These are phyloP conservation scores for Acromyrmex echinatior DNA, from an alignment of 1,140 invertebrate species.

Conservation along the genomic window DNA sequence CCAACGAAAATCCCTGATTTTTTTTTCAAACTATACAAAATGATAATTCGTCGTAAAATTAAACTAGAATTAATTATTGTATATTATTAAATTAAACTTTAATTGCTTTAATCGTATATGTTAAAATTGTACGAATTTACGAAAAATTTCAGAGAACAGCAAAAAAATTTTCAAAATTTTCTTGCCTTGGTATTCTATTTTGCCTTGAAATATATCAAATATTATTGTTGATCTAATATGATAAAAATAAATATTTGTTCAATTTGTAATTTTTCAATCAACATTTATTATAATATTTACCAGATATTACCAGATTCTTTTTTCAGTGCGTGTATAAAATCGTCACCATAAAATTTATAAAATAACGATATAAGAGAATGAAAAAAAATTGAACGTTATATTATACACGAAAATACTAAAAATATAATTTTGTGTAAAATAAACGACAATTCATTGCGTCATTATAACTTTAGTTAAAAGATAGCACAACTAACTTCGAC, in stretches of 20 bases:
- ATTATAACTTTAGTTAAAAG: conserved; percentile 34
- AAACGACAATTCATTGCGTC: not conserved
- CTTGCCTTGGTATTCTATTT: not conserved
- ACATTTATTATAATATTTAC: too few species aligned
- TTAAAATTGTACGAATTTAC: not conserved
- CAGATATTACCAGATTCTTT: too few species aligned
- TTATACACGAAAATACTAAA: not conserved
- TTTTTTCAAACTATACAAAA: conserved; percentile 9
- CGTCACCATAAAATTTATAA: too few species aligned
- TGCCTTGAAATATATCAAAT: not conserved
- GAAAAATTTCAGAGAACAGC: not conserved
- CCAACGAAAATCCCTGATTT: conserved; percentile 31
- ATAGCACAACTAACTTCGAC: conserved; percentile 44
- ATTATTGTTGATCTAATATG: not conserved
- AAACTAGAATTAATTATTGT: not conserved
- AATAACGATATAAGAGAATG: not conserved
- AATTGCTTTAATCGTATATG: not conserved
- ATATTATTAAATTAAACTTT: not conserved
- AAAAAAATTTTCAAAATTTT: not conserved
- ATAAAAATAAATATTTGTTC: conserved; percentile 1
- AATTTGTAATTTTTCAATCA: not conserved
- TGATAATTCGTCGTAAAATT: not conserved
- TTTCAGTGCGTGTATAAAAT: too few species aligned
- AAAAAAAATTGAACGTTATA: not conserved
- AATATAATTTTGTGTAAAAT: not conserved